These are phyloP conservation scores for Caenorhabditis brenneri DNA, from an alignment of 1,140 invertebrate species.

Conservation along the genomic window DNA sequence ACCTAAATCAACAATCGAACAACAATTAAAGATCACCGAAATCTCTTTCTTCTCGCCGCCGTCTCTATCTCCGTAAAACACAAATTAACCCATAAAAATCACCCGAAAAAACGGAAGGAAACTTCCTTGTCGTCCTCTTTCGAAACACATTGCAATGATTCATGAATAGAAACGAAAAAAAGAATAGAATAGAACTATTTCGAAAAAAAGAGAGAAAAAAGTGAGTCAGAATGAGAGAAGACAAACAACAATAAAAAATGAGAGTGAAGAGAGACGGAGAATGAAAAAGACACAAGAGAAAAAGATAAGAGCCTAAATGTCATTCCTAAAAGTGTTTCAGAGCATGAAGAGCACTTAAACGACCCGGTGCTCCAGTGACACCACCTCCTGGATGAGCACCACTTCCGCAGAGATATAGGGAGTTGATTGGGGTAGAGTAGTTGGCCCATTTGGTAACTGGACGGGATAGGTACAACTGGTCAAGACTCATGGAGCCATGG, in stretches of 20 bases:
- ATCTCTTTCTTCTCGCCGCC: not conserved
- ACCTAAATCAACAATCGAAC: not conserved
- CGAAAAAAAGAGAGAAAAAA: not conserved
- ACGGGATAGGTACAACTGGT: conserved; percentile 75
- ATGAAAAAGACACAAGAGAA: not conserved
- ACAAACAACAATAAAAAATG: not conserved
- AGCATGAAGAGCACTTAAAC: conserved; percentile 72
- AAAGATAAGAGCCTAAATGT: not conserved
- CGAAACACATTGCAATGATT: not conserved
- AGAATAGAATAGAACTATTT: not conserved
- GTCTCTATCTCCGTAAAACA: not conserved
- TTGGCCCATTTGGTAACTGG: conserved; percentile 71
- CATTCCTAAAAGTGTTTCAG: conserved; percentile 56
- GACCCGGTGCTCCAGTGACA: conserved; percentile 75
- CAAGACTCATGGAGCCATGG: conserved; percentile 75
- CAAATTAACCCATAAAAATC: not conserved
- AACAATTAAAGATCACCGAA: not conserved
- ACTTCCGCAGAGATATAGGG: conserved; percentile 75
- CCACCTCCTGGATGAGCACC: conserved; percentile 74
- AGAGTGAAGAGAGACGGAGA: not conserved
- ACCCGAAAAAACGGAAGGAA: not conserved
- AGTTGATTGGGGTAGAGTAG: conserved; percentile 73
- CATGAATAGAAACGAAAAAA: not conserved
- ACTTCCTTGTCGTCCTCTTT: not conserved
- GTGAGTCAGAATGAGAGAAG: no score